Evolutionary conservation across 2,113 vertebrate genomes (phyloP).

Genomic region (Elaphurus davidianus): DNA sequence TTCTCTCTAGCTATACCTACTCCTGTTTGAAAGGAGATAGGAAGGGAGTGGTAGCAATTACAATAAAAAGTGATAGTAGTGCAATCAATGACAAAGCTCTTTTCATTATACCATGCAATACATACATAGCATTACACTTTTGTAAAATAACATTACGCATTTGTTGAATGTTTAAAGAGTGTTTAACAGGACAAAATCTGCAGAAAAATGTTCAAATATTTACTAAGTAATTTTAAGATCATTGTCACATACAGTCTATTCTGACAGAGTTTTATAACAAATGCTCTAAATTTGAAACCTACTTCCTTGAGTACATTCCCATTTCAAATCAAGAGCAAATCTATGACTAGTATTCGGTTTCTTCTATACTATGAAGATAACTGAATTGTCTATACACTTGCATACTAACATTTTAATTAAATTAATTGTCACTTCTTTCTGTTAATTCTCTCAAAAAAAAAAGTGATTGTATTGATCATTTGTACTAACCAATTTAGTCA

Average conservation of each 20-base stretch:
- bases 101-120: background rate
- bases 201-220: background rate
- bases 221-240: background rate
- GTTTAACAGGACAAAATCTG: background rate
- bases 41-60: background rate
- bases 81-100: background rate
- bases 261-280: background rate
- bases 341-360: background rate
- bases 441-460: background rate
- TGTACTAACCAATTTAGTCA: background rate
- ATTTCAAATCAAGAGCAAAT: slow-evolving; percentile 22
- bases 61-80: background rate
- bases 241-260: background rate
- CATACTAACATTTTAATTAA: background rate
- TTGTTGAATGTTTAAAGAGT: background rate
- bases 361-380: background rate
- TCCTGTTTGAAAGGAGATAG: background rate
- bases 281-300: background rate
- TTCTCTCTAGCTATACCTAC: background rate
- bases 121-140: background rate
- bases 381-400: background rate
- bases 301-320: background rate
- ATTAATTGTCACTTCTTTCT: background rate
- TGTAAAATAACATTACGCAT: background rate
- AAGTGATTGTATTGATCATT: background rate